Evolutionary conservation across 2,113 vertebrate species (phyloP).

Genomic region (Syrrhaptes paradoxus): DNA sequence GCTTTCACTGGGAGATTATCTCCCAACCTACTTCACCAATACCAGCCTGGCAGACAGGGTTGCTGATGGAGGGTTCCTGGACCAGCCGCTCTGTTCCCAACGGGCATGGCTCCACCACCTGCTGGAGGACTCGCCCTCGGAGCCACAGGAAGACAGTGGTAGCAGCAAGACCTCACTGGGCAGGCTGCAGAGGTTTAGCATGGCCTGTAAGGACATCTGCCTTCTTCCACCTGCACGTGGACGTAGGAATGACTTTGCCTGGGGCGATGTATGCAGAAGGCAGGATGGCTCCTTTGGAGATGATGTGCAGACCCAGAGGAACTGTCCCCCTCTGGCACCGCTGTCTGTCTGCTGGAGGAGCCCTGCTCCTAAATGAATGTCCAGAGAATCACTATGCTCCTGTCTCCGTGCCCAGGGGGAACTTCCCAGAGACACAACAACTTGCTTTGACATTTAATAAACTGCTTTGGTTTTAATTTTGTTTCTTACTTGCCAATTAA

Average conservation of each 20-base stretch:
- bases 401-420: rapidly evolving
- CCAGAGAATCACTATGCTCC: rapidly evolving
- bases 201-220: not conserved
- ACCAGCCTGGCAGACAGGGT: not conserved
- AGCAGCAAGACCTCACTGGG: not conserved
- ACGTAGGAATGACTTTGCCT: not conserved
- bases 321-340: not conserved
- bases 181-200: not conserved
- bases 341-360: not conserved
- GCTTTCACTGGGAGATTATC: not conserved
- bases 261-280: not conserved
- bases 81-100: not conserved
- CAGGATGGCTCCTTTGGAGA: not conserved
- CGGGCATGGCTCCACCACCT: not conserved
- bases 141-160: not conserved
- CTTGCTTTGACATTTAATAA: not conserved
- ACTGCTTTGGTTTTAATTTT: not conserved
- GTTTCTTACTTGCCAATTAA: not conserved
- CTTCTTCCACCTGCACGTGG: not conserved
- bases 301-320: not conserved
- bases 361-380: not conserved
- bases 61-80: not conserved
- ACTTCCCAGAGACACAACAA: not conserved
- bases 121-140: not conserved
- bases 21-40: not conserved